These are phyloP conservation scores for Ennomos fuscantarius DNA, from an alignment of 2,888 invertebrate genomes.

Conservation along the genomic window DNA sequence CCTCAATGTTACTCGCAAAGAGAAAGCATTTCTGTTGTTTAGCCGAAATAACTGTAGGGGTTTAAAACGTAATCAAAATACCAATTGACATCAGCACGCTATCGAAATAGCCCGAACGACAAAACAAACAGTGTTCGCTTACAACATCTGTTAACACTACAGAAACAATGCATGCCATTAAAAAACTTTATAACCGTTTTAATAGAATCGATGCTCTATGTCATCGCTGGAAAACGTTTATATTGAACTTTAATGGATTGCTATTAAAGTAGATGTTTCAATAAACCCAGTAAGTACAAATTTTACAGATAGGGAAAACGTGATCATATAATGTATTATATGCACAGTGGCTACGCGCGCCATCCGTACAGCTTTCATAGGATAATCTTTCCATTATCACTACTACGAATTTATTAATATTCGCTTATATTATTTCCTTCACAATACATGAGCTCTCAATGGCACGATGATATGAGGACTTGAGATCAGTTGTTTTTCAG, in stretches of 20 bases:
- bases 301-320: conserved; percentile 27
- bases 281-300: conserved; percentile 3
- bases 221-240: conserved; percentile 9
- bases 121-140: conserved; percentile 32
- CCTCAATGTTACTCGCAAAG: conserved; percentile 12
- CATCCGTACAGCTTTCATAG: conserved; percentile 1
- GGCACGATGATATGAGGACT: too few species aligned
- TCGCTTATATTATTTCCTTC: too few species aligned
- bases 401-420: too few species aligned
- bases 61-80: too few species aligned
- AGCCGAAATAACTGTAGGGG: conserved; percentile 5
- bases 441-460: too few species aligned
- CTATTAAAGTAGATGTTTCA: conserved; percentile 16
- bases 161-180: conserved; percentile 37
- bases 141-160: conserved; percentile 34
- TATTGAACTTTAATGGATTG: conserved; percentile 21
- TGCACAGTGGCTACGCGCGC: conserved; percentile 3
- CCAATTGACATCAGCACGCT: background rate
- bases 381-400: background rate
- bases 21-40: conserved; percentile 11
- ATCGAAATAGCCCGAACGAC: conserved; percentile 24
- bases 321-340: conserved; percentile 10
- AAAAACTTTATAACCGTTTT: conserved; percentile 30
- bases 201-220: conserved; percentile 25
- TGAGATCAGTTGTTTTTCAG: too few species aligned